A percentile compares a stretch with the other conserved stretches of the same genome.
These are phyloP conservation scores for Cairina moschata DNA, from an alignment of 2,113 vertebrate species.

Conservation along the genomic window DNA sequence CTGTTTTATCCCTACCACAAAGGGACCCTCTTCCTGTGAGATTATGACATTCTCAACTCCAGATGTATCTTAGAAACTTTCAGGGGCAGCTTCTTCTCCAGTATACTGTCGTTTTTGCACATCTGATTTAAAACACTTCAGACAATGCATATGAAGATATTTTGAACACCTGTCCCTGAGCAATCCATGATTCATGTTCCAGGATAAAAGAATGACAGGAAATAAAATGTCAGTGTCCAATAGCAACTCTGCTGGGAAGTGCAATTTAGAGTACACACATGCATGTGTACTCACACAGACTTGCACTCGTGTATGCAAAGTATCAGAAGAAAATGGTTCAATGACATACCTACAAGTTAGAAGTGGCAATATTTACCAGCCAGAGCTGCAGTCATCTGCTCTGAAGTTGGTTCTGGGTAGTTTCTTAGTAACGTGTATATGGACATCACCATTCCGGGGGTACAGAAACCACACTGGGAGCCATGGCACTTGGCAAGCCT, in stretches of 20 bases:
- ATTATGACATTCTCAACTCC: background rate
- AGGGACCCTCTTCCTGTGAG: background rate
- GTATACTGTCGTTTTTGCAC: background rate
- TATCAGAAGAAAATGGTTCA: background rate
- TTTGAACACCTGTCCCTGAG: background rate
- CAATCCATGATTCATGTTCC: background rate
- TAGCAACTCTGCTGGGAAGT: background rate
- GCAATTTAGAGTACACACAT: background rate
- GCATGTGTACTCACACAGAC: background rate
- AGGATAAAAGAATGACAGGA: background rate
- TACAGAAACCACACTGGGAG: conserved; percentile 91
- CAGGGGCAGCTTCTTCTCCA: background rate
- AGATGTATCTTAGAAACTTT: background rate
- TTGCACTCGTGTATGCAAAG: background rate
- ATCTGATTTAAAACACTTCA: background rate
- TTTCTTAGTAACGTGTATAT: conserved; percentile 87
- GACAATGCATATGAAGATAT: background rate
- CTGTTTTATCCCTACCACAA: background rate
- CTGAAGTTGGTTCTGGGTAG: conserved; percentile 77
- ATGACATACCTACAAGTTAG: background rate
- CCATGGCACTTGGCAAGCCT: conserved; percentile 87
- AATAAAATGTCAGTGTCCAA: background rate
- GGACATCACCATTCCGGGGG: conserved; percentile 90
- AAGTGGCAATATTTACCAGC: conserved; percentile 67
- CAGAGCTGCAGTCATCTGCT: conserved; percentile 80